phyloP scores from a whole-genome alignment of 2,797 vertebrate genomes.

The Mergus octosetaceus region DNA sequence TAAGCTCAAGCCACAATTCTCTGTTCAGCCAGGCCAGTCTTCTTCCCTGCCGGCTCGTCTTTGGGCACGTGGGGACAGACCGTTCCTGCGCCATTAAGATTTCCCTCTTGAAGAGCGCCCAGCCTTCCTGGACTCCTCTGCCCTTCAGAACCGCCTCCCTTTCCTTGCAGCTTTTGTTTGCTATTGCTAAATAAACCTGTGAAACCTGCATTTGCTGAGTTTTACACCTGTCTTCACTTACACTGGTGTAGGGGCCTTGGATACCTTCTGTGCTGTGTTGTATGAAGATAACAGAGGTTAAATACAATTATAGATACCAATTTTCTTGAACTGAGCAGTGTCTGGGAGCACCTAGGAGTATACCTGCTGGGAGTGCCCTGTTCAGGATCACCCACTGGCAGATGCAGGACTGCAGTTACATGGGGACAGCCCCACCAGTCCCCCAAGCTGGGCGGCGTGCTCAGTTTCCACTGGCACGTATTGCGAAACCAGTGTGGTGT shows the following conservation, averaged over 20 bases:
- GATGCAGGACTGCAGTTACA: fast-evolving
- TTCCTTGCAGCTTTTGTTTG: not conserved
- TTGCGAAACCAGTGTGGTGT: not conserved
- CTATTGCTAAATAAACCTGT: not conserved
- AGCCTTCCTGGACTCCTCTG: too few relatives aligned
- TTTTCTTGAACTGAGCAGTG: not conserved
- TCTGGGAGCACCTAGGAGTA: not conserved
- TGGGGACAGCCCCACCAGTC: not conserved
- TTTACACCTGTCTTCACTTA: not conserved
- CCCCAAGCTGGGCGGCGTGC: not conserved
- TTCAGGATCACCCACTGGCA: fast-evolving
- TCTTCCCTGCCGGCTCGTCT: too few relatives aligned
- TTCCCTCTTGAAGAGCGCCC: too few relatives aligned
- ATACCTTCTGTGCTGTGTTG: not conserved
- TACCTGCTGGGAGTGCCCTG: fast-evolving
- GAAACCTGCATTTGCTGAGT: not conserved
- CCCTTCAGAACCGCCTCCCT: too few relatives aligned
- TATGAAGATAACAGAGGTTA: not conserved
- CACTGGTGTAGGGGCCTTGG: not conserved
- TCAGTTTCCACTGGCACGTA: fast-evolving
- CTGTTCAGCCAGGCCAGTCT: too few relatives aligned
- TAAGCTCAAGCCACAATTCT: too few relatives aligned
- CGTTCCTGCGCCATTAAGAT: too few relatives aligned
- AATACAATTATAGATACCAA: not conserved
- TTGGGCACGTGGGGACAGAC: too few relatives aligned